Conservation (phyloP, 2,888 invertebrate species). For the Plusia festucae region DNA sequence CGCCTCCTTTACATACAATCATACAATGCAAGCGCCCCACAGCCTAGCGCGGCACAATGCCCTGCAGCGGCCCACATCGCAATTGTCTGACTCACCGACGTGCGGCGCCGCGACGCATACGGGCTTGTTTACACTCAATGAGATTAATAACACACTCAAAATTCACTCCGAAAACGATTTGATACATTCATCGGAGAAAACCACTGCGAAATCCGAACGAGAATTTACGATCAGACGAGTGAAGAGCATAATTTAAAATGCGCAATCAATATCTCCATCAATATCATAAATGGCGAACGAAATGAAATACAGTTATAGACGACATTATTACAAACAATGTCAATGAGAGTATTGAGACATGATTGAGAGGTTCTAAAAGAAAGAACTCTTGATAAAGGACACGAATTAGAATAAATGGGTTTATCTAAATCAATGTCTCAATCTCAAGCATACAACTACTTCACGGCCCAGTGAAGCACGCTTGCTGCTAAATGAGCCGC, state of each 20-base stretch:
- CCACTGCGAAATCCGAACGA: conserved; percentile 47
- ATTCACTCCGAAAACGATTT: conserved; percentile 62
- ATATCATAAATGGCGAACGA: conserved; percentile 14
- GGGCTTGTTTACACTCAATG: conserved; percentile 83
- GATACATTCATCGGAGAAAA: conserved; percentile 59
- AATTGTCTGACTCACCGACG: conserved; percentile 81
- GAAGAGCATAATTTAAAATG: conserved; percentile 31
- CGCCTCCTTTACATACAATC: conserved; percentile 88
- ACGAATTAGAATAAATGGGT: conserved; percentile 42
- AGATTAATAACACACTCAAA: conserved; percentile 80
- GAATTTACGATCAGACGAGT: conserved; percentile 41
- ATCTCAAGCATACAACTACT: conserved; percentile 71
- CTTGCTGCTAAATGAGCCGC: conserved; percentile 72
- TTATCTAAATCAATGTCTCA: conserved; percentile 71
- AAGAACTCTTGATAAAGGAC: conserved; percentile 32
- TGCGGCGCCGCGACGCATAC: conserved; percentile 74
- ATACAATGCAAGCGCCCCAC: conserved; percentile 72
- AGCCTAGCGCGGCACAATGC: conserved; percentile 69
- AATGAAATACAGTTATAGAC: background rate
- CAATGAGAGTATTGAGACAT: conserved; percentile 12
- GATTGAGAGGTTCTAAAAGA: background rate
- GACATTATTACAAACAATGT: background rate
- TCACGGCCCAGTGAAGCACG: conserved; percentile 71
- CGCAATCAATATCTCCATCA: conserved; percentile 31
- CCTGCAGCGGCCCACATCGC: conserved; percentile 82